A percentile compares a stretch with the other conserved stretches of the same genome.
Conservation (phyloP, 2,797 vertebrate genomes). For the Propithecus perrieri region DNA sequence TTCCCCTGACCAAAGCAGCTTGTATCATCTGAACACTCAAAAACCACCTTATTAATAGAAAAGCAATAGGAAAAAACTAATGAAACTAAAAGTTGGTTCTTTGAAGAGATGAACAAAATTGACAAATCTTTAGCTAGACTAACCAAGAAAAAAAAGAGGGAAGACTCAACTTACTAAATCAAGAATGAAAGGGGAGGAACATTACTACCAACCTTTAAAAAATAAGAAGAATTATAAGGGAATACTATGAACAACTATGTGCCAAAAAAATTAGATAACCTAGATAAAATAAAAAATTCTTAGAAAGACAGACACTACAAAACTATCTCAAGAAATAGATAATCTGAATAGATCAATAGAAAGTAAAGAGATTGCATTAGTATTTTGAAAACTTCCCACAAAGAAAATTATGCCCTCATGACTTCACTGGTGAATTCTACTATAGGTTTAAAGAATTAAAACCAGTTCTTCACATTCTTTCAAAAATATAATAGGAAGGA, state of each 20-base stretch:
- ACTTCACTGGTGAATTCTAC: slow-evolving; percentile 6
- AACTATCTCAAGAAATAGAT: neutral
- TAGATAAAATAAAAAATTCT: slow-evolving; percentile 9
- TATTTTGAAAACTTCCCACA: slow-evolving; percentile 20
- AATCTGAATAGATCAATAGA: neutral
- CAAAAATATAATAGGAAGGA: neutral
- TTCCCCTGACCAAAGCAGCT: neutral
- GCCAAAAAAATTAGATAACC: neutral
- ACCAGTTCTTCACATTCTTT: neutral
- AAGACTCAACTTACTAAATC: slow-evolving; percentile 27
- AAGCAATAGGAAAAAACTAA: neutral
- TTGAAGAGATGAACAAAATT: slow-evolving; percentile 17
- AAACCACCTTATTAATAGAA: neutral
- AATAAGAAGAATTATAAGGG: slow-evolving; percentile 41
- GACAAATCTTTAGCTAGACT: slow-evolving; percentile 5
- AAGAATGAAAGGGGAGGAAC: neutral
- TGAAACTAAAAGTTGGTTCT: neutral
- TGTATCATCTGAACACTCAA: neutral
- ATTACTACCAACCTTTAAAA: slow-evolving; percentile 2
- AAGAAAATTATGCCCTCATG: neutral
- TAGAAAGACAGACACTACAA: slow-evolving; percentile 26
- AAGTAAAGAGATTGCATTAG: neutral
- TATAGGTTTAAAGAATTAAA: slow-evolving; percentile 30
- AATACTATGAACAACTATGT: neutral
- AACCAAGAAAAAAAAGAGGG: neutral